These are phyloP conservation scores for Neelides sp. DNA, from an alignment of 1,140 invertebrate genomes.

Conservation along the genomic window DNA sequence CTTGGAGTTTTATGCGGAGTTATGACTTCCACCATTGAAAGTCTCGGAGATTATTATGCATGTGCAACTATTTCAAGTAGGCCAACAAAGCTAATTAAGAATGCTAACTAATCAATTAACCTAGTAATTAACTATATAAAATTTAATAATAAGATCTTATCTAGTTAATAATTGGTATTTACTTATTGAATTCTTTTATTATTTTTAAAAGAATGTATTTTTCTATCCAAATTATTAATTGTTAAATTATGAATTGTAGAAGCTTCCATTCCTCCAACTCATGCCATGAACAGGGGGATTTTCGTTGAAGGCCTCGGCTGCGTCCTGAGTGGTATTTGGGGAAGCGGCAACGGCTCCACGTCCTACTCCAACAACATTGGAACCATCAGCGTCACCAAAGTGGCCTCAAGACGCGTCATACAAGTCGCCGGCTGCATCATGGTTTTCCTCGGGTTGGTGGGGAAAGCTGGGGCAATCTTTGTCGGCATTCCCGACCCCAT, in stretches of 20 bases:
- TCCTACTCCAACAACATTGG: constrained; percentile 42
- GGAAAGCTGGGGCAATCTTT: constrained; percentile 56
- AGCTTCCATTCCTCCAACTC: constrained; percentile 35
- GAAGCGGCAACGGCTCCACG: constrained; percentile 39
- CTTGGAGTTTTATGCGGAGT: constrained; percentile 72
- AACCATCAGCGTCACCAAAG: constrained; percentile 42
- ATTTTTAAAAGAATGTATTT: too few species aligned
- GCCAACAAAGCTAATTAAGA: constrained; percentile 15
- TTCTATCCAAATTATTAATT: too few species aligned
- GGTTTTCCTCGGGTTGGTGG: constrained; percentile 36
- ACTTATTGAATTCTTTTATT: too few species aligned
- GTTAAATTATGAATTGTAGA: too few species aligned
- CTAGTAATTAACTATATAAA: background rate
- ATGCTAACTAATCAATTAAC: constrained; percentile 1
- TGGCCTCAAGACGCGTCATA: constrained; percentile 39
- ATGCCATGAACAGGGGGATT: constrained; percentile 41
- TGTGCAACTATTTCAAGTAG: constrained; percentile 64
- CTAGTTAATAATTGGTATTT: too few species aligned
- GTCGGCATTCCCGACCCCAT: constrained; percentile 66
- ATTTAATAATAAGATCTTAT: too few species aligned
- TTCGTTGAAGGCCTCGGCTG: constrained; percentile 41
- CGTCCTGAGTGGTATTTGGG: constrained; percentile 38
- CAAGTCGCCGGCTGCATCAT: constrained; percentile 35
- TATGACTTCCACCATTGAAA: constrained; percentile 70
- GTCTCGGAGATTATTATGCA: constrained; percentile 77